phyloP scores from a whole-genome alignment of 2,888 invertebrate genomes.

The Eupithecia abbreviata region DNA sequence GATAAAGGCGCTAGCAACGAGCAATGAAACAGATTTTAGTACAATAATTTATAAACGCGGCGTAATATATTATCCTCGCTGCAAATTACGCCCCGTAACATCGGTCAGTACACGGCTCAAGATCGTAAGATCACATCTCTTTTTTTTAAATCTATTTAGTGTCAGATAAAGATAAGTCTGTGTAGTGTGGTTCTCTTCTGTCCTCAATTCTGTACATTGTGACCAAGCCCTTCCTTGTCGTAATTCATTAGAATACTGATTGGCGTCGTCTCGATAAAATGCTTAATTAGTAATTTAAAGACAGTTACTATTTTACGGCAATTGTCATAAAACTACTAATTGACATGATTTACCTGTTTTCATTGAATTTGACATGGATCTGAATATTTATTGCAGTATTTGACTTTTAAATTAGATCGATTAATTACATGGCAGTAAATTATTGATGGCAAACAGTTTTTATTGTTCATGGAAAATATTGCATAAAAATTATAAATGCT shows the following conservation, averaged over 20 bases:
- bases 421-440: constrained; percentile 40
- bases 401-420: constrained; percentile 42
- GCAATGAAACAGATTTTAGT: too few species aligned
- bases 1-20: too few species aligned
- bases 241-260: constrained; percentile 39
- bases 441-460: constrained; percentile 12
- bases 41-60: too few species aligned
- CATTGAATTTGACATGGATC: constrained; percentile 37
- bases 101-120: too few species aligned
- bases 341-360: constrained; percentile 39
- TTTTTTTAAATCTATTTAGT: too few species aligned
- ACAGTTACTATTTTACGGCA: constrained; percentile 42
- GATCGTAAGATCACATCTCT: too few species aligned
- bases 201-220: not conserved
- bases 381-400: constrained; percentile 41
- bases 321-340: constrained; percentile 39
- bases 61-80: too few species aligned
- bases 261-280: constrained; percentile 32
- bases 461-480: constrained; percentile 13
- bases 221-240: constrained; percentile 5
- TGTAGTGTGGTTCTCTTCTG: not conserved
- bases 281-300: constrained; percentile 38
- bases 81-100: too few species aligned
- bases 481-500: not conserved
- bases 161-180: too few species aligned